Percentiles rank a stretch among this genome's conserved stretches.
Conservation (phyloP, 35 echinoderm and acorn worm species). For the Acanthaster planci region DNA sequence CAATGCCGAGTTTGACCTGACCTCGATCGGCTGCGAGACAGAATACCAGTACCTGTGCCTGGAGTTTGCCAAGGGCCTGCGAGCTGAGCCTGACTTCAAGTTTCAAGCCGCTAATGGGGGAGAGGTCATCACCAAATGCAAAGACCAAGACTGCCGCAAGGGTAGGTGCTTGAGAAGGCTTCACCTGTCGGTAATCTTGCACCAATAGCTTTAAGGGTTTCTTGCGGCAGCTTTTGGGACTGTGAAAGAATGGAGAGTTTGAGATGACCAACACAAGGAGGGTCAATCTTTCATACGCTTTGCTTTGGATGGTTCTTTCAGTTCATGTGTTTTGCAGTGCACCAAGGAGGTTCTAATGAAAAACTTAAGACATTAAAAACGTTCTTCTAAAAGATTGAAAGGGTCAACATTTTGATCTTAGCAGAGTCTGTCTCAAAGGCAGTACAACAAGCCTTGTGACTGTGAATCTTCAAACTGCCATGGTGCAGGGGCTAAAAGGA, state of each 20-base stretch:
- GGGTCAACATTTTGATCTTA: neutral
- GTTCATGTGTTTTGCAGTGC: too few species aligned
- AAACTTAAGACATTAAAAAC: neutral
- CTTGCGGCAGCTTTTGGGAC: too few species aligned
- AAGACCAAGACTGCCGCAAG: slow-evolving; percentile 67
- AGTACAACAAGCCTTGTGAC: neutral
- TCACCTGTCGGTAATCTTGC: too few species aligned
- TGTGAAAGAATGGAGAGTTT: too few species aligned
- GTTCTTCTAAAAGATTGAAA: neutral
- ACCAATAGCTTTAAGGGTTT: too few species aligned
- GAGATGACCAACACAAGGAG: too few species aligned
- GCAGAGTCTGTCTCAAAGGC: neutral
- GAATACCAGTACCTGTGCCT: slow-evolving; percentile 80
- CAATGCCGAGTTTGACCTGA: slow-evolving; percentile 53
- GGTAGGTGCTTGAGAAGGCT: slow-evolving; percentile 72
- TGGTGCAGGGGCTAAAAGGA: too few species aligned
- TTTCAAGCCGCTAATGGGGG: slow-evolving; percentile 65
- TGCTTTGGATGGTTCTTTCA: too few species aligned
- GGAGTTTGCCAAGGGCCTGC: slow-evolving; percentile 75
- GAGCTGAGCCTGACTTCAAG: slow-evolving; percentile 70
- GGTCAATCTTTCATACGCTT: too few species aligned
- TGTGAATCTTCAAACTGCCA: too few species aligned
- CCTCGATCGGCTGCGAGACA: slow-evolving; percentile 52
- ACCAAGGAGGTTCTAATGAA: too few species aligned
- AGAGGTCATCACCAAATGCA: slow-evolving; percentile 64